A percentile compares a stretch with the other conserved stretches of the same genome.
Evolutionary conservation across 2,888 invertebrate species (phyloP).

Genomic region (Gymnoscelis rufifasciata): DNA sequence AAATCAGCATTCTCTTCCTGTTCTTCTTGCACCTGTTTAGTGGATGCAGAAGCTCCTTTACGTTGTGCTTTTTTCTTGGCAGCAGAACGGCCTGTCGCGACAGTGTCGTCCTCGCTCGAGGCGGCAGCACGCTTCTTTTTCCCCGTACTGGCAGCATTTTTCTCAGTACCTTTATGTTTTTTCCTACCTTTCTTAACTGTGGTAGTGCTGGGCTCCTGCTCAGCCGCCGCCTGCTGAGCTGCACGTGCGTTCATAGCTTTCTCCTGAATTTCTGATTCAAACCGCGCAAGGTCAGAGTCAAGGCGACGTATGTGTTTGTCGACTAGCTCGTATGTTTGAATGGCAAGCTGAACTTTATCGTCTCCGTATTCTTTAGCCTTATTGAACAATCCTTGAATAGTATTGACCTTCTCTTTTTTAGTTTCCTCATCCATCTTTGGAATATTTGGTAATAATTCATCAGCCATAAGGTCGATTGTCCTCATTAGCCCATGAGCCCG

Average conservation of each 20-base stretch:
- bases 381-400: constrained; percentile 92
- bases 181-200: constrained; percentile 73
- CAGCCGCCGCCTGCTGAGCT: constrained; percentile 69
- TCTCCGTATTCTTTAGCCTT: constrained; percentile 98
- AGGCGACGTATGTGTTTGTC: constrained; percentile 97
- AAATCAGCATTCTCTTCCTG: constrained; percentile 71
- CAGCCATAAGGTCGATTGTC: constrained; percentile 92
- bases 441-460: constrained; percentile 87
- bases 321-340: constrained; percentile 98
- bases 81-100: constrained; percentile 56
- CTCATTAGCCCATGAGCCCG: constrained; percentile 94
- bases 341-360: constrained; percentile 97
- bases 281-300: constrained; percentile 96
- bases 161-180: constrained; percentile 65
- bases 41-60: constrained; percentile 57
- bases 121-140: constrained; percentile 78
- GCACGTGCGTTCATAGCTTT: constrained; percentile 89
- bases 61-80: constrained; percentile 68
- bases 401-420: constrained; percentile 88
- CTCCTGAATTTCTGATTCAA: constrained; percentile 98
- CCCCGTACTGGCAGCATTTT: constrained; percentile 55
- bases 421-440: constrained; percentile 86
- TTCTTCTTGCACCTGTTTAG: constrained; percentile 54
- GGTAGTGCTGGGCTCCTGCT: constrained; percentile 63
- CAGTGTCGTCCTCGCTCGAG: constrained; percentile 72